These are phyloP conservation scores for Circaetus gallicus DNA, from an alignment of 2,113 vertebrate species.

Conservation along the genomic window DNA sequence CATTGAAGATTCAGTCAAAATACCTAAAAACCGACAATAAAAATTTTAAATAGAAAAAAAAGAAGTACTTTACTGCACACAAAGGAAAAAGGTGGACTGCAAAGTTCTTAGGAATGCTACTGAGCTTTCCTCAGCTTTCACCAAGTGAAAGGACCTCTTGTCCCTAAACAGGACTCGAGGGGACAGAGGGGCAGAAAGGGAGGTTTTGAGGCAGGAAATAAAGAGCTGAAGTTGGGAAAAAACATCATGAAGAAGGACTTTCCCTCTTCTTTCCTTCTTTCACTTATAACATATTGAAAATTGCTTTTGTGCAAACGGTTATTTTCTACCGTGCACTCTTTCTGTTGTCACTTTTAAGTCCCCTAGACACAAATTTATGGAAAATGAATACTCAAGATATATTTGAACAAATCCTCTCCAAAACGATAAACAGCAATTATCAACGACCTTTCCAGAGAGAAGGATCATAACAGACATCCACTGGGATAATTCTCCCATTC, in stretches of 20 bases:
- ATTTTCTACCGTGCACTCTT: background rate
- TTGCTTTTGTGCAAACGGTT: background rate
- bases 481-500: conserved; percentile 6
- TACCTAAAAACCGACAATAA: background rate
- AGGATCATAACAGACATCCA: background rate
- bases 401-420: background rate
- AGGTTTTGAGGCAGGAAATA: background rate
- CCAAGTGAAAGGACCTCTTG: background rate
- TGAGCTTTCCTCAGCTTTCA: background rate
- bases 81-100: background rate
- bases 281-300: background rate
- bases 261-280: background rate
- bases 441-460: background rate
- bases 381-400: background rate
- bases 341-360: background rate
- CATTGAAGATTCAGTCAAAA: background rate
- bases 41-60: background rate
- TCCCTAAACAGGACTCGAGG: background rate
- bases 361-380: background rate
- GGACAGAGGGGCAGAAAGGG: background rate
- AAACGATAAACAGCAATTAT: conserved; percentile 8
- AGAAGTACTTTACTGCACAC: background rate
- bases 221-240: background rate
- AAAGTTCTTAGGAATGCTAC: background rate
- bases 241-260: background rate